These are phyloP conservation scores for Melieria omissa DNA, from an alignment of 2,888 invertebrate genomes.

Conservation along the genomic window DNA sequence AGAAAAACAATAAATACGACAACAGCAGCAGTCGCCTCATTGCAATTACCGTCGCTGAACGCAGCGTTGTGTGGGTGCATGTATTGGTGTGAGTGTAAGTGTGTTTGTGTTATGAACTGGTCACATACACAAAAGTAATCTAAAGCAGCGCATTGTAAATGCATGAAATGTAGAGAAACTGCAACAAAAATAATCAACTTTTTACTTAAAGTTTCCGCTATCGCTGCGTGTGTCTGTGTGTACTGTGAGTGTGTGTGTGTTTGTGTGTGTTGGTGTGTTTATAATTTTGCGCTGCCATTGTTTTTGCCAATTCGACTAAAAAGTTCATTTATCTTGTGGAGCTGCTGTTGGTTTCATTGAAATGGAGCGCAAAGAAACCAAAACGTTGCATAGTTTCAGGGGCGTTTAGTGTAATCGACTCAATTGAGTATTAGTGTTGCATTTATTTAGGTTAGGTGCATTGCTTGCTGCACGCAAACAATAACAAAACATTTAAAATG, in stretches of 20 bases:
- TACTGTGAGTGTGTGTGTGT: slow-evolving; percentile 35
- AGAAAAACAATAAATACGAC: too few species aligned
- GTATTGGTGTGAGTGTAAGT: slow-evolving; percentile 32
- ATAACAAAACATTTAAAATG: too few species aligned
- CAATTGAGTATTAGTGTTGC: too few species aligned
- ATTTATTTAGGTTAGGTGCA: too few species aligned
- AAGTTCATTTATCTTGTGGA: slow-evolving; percentile 38
- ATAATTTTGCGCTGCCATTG: slow-evolving; percentile 44
- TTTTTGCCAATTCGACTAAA: slow-evolving; percentile 38
- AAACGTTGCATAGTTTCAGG: neutral
- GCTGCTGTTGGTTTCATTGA: neutral
- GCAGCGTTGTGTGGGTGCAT: slow-evolving; percentile 35
- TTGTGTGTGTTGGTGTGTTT: slow-evolving; percentile 41
- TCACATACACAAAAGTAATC: too few species aligned
- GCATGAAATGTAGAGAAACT: too few species aligned
- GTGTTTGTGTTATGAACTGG: neutral
- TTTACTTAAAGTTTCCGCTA: slow-evolving; percentile 27
- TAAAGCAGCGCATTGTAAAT: too few species aligned
- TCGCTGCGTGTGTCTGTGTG: slow-evolving; percentile 44
- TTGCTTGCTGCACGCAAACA: too few species aligned
- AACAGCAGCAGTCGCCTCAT: too few species aligned
- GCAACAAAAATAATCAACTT: too few species aligned
- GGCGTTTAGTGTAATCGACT: too few species aligned
- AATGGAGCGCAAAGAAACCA: neutral
- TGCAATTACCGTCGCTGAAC: neutral